These are phyloP conservation scores for Temnothorax nylanderi DNA, from an alignment of 1,140 invertebrate species.

Conservation along the genomic window DNA sequence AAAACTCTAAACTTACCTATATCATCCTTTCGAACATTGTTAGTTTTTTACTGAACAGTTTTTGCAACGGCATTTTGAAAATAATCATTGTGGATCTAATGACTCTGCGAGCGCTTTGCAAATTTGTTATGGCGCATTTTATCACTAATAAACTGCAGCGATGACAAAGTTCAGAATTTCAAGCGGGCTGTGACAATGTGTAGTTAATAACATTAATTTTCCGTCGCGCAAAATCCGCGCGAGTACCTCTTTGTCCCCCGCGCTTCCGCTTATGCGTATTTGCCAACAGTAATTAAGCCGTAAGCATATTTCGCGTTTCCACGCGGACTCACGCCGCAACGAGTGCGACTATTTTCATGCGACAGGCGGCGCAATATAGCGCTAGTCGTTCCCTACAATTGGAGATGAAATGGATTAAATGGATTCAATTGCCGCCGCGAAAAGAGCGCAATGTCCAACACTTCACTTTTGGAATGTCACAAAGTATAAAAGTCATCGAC, in stretches of 20 bases:
- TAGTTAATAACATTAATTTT: slow-evolving; percentile 72
- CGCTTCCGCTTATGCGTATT: slow-evolving; percentile 44
- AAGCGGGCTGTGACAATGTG: slow-evolving; percentile 43
- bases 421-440: slow-evolving; percentile 65
- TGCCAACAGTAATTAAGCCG: slow-evolving; percentile 65
- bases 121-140: slow-evolving; percentile 37
- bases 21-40: not conserved
- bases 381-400: slow-evolving; percentile 68
- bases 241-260: not conserved
- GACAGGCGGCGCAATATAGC: slow-evolving; percentile 63
- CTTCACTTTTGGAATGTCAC: slow-evolving; percentile 22
- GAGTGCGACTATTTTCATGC: slow-evolving; percentile 64
- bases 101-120: slow-evolving; percentile 3
- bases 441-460: slow-evolving; percentile 7
- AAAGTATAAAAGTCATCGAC: not conserved
- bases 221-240: slow-evolving; percentile 15
- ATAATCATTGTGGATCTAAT: slow-evolving; percentile 40
- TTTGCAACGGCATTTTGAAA: not conserved
- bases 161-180: slow-evolving; percentile 66
- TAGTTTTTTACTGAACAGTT: not conserved
- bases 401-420: slow-evolving; percentile 72
- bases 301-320: slow-evolving; percentile 67
- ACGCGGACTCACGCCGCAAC: slow-evolving; percentile 39
- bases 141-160: slow-evolving; percentile 48
- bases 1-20: not conserved